Conservation (phyloP, 2,113 vertebrate genomes). For the Myotis yumanensis region DNA sequence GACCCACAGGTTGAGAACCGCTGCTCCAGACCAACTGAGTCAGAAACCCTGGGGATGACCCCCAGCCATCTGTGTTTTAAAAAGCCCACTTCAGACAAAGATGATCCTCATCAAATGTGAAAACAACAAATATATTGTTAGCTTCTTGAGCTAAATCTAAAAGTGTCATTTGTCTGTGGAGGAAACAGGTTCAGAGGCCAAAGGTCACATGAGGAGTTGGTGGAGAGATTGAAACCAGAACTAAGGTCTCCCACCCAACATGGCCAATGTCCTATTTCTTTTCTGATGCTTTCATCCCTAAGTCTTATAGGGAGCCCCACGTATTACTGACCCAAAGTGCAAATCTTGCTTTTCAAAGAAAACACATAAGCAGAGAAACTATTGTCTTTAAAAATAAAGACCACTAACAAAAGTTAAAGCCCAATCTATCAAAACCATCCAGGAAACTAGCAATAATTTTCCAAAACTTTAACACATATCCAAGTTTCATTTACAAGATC, state of each 20-base stretch:
- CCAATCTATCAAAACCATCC: background rate
- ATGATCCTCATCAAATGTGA: slow-evolving; percentile 14
- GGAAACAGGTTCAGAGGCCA: background rate
- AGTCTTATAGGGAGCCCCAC: background rate
- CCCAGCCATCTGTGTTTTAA: background rate
- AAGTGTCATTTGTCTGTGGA: slow-evolving; percentile 8
- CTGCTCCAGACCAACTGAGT: background rate
- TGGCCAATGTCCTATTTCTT: background rate
- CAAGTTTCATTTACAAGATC: background rate
- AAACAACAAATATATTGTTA: background rate
- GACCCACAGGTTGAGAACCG: no score
- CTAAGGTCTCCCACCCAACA: background rate
- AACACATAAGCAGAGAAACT: background rate
- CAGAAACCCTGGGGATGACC: background rate
- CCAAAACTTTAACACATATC: slow-evolving; percentile 5
- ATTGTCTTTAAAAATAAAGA: background rate
- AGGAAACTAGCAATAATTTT: background rate
- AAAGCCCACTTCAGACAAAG: slow-evolving; percentile 41
- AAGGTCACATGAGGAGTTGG: background rate
- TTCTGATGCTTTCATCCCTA: background rate
- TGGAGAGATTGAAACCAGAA: background rate
- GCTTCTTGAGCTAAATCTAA: background rate
- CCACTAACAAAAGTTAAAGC: slow-evolving; percentile 10
- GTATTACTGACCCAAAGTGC: background rate
- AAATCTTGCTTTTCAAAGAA: background rate